Conservation (phyloP, 2,797 vertebrate genomes). For the Mallotus villosus region DNA sequence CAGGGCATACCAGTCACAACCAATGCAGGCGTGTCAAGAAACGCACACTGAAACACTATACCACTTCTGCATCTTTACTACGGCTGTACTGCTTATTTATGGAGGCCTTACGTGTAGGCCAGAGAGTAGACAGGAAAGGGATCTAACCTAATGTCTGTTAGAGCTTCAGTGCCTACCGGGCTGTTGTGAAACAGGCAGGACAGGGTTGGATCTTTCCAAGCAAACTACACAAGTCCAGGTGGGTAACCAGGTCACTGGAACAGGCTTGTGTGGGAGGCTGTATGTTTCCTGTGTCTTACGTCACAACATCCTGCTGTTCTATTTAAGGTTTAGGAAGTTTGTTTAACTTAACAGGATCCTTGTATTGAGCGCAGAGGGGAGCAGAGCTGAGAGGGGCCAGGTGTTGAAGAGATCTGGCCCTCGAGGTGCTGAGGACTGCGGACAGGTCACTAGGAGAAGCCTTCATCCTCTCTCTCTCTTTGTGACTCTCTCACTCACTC, state of each 20-base stretch:
- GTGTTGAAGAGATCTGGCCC: neutral
- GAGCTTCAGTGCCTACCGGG: neutral
- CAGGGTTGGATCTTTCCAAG: too few species aligned
- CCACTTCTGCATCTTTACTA: slow-evolving; percentile 22
- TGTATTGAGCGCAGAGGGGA: neutral
- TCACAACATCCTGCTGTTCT: neutral
- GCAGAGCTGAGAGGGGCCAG: neutral
- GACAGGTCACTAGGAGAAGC: neutral
- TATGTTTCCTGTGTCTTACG: neutral
- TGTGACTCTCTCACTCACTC: too few species aligned
- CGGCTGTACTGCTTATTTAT: slow-evolving; percentile 35
- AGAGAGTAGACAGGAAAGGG: slow-evolving; percentile 8
- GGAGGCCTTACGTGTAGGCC: slow-evolving; percentile 22
- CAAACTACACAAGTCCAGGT: too few species aligned
- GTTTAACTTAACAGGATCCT: neutral
- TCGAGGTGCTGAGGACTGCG: too few species aligned
- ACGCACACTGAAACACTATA: slow-evolving; percentile 29
- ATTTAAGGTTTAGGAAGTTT: neutral
- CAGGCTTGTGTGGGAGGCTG: neutral
- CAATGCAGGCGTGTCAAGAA: neutral
- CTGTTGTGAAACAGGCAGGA: neutral
- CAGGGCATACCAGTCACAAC: slow-evolving; percentile 18
- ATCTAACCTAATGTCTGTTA: neutral
- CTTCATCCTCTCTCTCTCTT: too few species aligned
- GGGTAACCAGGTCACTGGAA: too few species aligned